Percentiles rank a stretch among this genome's conserved stretches.
Conservation (phyloP, 2,113 vertebrate species). For the Lonchura striata region DNA sequence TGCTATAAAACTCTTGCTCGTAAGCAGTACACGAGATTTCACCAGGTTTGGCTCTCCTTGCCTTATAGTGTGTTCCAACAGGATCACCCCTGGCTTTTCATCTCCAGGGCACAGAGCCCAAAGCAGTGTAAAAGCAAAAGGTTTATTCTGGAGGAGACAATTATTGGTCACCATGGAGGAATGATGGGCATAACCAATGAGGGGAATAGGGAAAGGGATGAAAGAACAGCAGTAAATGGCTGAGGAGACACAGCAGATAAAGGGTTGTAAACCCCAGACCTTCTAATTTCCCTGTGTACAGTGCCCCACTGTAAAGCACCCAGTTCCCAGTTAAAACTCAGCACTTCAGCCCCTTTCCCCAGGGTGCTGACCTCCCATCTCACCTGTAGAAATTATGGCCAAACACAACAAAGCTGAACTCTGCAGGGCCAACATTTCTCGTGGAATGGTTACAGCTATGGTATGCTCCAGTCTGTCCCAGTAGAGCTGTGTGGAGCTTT, state of each 20-base stretch:
- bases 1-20: neutral
- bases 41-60: neutral
- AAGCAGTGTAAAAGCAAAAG: rapidly evolving
- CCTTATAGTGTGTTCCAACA: neutral
- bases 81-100: neutral
- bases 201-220: neutral
- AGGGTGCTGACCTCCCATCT: neutral
- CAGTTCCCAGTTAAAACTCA: neutral
- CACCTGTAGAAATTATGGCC: neutral
- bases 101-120: neutral
- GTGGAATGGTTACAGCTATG: neutral
- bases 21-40: neutral
- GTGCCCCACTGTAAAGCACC: neutral
- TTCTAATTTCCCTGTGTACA: neutral
- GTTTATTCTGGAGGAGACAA: neutral
- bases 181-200: neutral
- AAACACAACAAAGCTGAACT: neutral
- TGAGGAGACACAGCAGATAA: neutral
- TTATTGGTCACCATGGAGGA: neutral
- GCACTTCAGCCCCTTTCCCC: neutral
- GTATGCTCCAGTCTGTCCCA: neutral
- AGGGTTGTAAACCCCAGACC: neutral
- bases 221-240: neutral
- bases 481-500: neutral
- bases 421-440: neutral